A percentile compares a stretch with the other conserved stretches of the same genome.
These are phyloP conservation scores for Chionodraco myersi DNA, from an alignment of 2,113 vertebrate genomes.

Conservation along the genomic window DNA sequence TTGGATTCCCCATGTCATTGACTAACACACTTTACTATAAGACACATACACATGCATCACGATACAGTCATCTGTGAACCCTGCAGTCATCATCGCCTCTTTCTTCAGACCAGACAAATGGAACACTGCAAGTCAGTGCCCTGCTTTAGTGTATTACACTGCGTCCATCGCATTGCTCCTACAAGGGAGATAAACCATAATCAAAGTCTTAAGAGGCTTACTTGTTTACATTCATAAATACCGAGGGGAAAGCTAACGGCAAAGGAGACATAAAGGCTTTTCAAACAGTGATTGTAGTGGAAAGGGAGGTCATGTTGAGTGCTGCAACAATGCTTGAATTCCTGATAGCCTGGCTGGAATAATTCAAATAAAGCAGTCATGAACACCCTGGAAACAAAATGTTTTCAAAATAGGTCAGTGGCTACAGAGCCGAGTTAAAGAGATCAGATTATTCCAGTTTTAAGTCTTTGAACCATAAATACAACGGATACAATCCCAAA, in stretches of 20 bases:
- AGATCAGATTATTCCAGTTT: slow-evolving; percentile 2
- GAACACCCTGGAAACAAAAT: slow-evolving; percentile 21
- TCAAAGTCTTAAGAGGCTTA: slow-evolving; percentile 48
- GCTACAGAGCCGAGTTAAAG: slow-evolving; percentile 3
- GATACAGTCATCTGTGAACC: neutral
- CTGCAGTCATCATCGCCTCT: slow-evolving; percentile 4
- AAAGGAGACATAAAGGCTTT: neutral
- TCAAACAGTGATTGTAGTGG: neutral
- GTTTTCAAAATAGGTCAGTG: slow-evolving; percentile 53
- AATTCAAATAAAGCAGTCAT: slow-evolving; percentile 58
- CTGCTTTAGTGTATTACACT: slow-evolving; percentile 22
- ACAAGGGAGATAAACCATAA: slow-evolving; percentile 28
- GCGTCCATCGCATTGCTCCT: slow-evolving; percentile 8
- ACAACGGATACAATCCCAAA: neutral
- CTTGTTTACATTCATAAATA: neutral
- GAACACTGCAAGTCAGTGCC: slow-evolving; percentile 49
- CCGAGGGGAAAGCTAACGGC: neutral
- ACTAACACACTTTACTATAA: neutral
- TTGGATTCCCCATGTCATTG: neutral
- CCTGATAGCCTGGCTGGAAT: slow-evolving; percentile 46
- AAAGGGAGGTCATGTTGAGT: neutral
- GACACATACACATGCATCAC: slow-evolving; percentile 2
- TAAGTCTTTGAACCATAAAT: neutral
- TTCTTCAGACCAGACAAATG: slow-evolving; percentile 10
- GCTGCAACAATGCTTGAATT: slow-evolving; percentile 21